These are phyloP conservation scores for Momotus momota DNA, from an alignment of 2,797 vertebrate species.

Conservation along the genomic window DNA sequence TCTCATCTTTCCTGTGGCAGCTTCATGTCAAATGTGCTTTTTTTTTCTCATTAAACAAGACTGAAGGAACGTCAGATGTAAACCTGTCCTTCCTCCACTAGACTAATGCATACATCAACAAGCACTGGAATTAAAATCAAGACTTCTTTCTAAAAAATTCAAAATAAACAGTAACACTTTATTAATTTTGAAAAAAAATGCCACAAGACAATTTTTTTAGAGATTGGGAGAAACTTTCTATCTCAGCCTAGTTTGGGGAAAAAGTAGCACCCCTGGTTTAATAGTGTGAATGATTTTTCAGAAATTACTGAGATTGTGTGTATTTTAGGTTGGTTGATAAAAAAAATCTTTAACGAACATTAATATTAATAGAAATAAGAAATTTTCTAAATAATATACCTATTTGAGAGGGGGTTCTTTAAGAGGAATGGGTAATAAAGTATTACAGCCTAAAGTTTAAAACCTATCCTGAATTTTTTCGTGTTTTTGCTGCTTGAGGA, in stretches of 20 bases:
- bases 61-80: no score
- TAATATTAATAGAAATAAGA: not conserved
- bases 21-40: no score
- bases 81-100: no score
- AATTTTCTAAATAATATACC: not conserved
- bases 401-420: not conserved
- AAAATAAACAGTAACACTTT: not conserved
- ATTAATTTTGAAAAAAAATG: not conserved
- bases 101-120: no score
- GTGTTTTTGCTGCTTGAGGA: not conserved
- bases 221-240: not conserved
- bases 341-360: not conserved
- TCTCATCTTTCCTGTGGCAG: no score
- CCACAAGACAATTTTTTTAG: not conserved
- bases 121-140: no score
- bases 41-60: no score
- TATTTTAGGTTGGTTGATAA: not conserved
- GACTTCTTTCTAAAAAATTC: no score
- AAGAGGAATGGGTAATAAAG: not conserved
- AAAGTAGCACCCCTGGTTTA: not conserved
- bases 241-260: not conserved
- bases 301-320: not conserved
- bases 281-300: not conserved
- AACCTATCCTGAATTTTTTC: not conserved
- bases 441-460: not conserved